Percentiles rank a stretch among this genome's conserved stretches.
phyloP scores from a whole-genome alignment of 2,113 vertebrate species.

The Cyphomyrus plagiostoma region DNA sequence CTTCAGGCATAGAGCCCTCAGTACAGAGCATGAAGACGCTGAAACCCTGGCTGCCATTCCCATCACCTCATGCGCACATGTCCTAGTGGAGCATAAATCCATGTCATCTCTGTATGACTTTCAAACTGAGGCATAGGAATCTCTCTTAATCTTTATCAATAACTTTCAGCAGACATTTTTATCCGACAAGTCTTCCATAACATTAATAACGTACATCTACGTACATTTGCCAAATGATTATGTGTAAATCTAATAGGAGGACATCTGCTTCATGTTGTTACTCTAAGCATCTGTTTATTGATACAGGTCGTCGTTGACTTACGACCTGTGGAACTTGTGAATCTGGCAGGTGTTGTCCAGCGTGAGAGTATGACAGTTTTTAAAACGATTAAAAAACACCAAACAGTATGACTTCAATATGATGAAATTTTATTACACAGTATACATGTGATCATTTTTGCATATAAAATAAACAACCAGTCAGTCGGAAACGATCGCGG shows the following conservation, averaged over 20 bases:
- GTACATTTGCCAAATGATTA: not conserved
- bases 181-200: not conserved
- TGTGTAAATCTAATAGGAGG: not conserved
- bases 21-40: not conserved
- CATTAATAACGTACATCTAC: not conserved
- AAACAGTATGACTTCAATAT: too few species aligned
- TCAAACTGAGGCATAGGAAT: not conserved
- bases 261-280: not conserved
- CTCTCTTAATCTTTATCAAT: not conserved
- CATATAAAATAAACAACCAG: too few species aligned
- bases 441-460: too few species aligned
- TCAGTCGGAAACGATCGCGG: too few species aligned
- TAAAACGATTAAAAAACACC: too few species aligned
- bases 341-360: too few species aligned
- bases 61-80: conserved; percentile 35
- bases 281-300: not conserved
- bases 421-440: too few species aligned
- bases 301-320: not conserved
- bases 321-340: too few species aligned
- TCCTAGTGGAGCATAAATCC: conserved; percentile 45
- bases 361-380: not conserved
- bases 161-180: not conserved
- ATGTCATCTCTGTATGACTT: conserved; percentile 19
- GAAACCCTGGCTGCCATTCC: conserved; percentile 45
- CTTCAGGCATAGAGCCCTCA: not conserved